phyloP scores from a whole-genome alignment of 2,888 invertebrate species.

The Drosophila pegasa region DNA sequence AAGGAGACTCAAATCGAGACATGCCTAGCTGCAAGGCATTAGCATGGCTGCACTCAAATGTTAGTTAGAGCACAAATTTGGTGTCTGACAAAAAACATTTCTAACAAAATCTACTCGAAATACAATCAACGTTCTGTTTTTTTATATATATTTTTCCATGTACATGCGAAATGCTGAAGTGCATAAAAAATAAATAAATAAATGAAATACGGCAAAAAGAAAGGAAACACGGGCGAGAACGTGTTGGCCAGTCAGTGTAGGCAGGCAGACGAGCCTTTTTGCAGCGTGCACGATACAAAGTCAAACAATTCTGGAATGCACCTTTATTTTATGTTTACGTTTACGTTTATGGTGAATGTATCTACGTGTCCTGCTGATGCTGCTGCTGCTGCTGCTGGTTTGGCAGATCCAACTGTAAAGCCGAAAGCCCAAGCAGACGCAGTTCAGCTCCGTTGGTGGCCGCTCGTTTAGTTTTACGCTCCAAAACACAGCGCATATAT shows the following conservation, averaged over 20 bases:
- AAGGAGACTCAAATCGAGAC: neutral
- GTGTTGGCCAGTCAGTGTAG: neutral
- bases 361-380: conserved; percentile 46
- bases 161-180: conserved; percentile 25
- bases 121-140: conserved; percentile 6
- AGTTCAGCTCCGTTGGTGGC: conserved; percentile 61
- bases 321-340: conserved; percentile 66
- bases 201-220: conserved; percentile 41
- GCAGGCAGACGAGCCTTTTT: conserved; percentile 12
- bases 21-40: neutral
- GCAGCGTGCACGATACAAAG: conserved; percentile 56
- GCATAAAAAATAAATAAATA: conserved; percentile 70
- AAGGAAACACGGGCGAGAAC: conserved; percentile 21
- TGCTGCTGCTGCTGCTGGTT: conserved; percentile 9
- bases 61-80: neutral
- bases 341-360: conserved; percentile 72
- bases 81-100: neutral
- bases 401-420: conserved; percentile 21
- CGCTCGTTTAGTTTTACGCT: conserved; percentile 82
- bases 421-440: conserved; percentile 31
- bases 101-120: conserved; percentile 19
- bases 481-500: conserved; percentile 64
- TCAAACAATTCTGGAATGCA: conserved; percentile 77
- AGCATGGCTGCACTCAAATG: neutral
- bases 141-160: neutral